Percentiles rank a stretch among this genome's conserved stretches.
Evolutionary conservation across 2,797 vertebrate genomes (phyloP).

Genomic region (Miichthys miiuy): DNA sequence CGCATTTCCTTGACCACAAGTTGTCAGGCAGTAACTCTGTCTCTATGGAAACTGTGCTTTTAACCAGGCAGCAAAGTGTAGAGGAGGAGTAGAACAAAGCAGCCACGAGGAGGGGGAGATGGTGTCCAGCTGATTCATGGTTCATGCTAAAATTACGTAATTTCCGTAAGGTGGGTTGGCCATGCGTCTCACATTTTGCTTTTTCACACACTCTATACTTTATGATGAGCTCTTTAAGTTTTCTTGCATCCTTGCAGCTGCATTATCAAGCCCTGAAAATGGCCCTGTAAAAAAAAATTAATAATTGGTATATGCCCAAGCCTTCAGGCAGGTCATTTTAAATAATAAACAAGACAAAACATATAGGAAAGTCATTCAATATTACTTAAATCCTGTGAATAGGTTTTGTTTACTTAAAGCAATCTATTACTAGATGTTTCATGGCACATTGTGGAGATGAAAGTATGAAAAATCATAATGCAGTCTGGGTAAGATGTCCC

Average conservation of each 20-base stretch:
- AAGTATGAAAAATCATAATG: conserved; percentile 10
- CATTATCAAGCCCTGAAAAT: neutral
- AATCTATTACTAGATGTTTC: neutral
- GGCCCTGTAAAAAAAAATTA: neutral
- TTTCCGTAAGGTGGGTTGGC: conserved; percentile 6
- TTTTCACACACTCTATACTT: neutral
- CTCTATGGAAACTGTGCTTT: conserved; percentile 68
- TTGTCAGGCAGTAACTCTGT: conserved; percentile 46
- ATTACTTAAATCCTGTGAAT: neutral
- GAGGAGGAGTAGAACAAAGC: conserved; percentile 45
- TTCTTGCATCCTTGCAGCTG: conserved; percentile 9
- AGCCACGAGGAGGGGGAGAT: conserved; percentile 11
- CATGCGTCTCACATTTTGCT: neutral
- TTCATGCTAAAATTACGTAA: conserved; percentile 32
- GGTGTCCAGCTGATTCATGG: conserved; percentile 27
- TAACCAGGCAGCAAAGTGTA: conserved; percentile 30
- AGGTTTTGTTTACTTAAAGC: neutral
- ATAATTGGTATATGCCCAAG: neutral
- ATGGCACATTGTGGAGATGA: conserved; percentile 12
- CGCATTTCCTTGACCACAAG: conserved; percentile 40
- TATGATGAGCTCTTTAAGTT: neutral
- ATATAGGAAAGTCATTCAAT: neutral
- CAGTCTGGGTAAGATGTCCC: neutral
- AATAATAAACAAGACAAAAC: neutral
- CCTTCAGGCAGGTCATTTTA: neutral